Percentiles rank a stretch among this genome's conserved stretches.
These are phyloP conservation scores for Odontesthes bonariensis DNA, from an alignment of 2,113 vertebrate species.

Conservation along the genomic window DNA sequence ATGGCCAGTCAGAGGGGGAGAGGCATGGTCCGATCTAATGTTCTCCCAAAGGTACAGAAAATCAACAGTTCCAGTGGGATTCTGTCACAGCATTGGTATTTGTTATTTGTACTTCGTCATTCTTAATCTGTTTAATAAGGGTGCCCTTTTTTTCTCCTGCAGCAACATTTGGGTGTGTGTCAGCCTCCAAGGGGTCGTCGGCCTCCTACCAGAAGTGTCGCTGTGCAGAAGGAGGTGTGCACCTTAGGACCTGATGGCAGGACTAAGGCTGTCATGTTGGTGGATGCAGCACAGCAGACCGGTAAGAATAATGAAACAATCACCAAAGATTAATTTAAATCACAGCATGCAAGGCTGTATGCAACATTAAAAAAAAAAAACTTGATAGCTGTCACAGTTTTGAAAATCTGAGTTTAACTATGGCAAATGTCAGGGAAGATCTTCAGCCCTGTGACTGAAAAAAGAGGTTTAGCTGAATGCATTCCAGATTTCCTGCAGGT, in stretches of 20 bases:
- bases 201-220: constrained; percentile 91
- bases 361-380: neutral
- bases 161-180: constrained; percentile 78
- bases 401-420: neutral
- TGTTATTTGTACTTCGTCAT: neutral
- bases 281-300: constrained; percentile 97
- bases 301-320: constrained; percentile 76
- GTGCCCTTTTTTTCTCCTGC: constrained; percentile 45
- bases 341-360: neutral
- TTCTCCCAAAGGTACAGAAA: constrained; percentile 87
- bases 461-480: constrained; percentile 11
- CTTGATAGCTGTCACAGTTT: neutral
- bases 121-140: neutral
- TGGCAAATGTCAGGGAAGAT: neutral
- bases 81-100: neutral
- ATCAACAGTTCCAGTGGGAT: neutral
- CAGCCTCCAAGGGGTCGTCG: constrained; percentile 88
- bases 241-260: constrained; percentile 90
- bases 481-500: constrained; percentile 40
- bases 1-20: constrained; percentile 87
- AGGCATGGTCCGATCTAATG: constrained; percentile 83
- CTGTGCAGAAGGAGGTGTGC: constrained; percentile 95
- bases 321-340: neutral
- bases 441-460: constrained; percentile 6
- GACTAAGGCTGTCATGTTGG: constrained; percentile 92